Conservation (phyloP, 2,888 invertebrate genomes). For the Ophion obscuratus region DNA sequence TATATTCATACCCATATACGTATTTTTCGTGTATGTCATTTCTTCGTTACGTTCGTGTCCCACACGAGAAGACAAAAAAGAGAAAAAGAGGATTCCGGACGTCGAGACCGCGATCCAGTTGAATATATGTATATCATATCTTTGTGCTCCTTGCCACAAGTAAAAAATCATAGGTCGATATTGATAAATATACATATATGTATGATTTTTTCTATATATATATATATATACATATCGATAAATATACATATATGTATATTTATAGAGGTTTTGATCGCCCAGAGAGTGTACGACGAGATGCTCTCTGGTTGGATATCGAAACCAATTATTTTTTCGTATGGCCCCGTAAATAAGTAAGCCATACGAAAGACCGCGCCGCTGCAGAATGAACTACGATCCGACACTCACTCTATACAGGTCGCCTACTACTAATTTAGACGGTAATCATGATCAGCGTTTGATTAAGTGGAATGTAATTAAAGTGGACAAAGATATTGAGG, state of each 20-base stretch:
- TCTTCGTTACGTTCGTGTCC: background rate
- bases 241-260: background rate
- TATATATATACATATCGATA: constrained; percentile 14
- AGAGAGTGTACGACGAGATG: constrained; percentile 13
- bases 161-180: constrained; percentile 1
- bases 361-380: constrained; percentile 26
- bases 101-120: background rate
- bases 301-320: constrained; percentile 65
- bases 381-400: background rate
- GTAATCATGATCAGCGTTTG: background rate
- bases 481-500: background rate
- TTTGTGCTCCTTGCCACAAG: background rate
- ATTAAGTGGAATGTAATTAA: background rate
- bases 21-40: background rate
- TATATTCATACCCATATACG: background rate
- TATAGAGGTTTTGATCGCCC: constrained; percentile 18
- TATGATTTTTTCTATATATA: constrained; percentile 2
- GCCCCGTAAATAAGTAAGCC: constrained; percentile 39
- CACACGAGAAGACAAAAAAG: constrained; percentile 9
- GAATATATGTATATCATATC: background rate
- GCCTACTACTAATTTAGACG: background rate
- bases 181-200: constrained; percentile 10
- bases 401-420: background rate
- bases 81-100: constrained; percentile 4
- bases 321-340: constrained; percentile 62